Evolutionary conservation across 2,113 vertebrate species (phyloP).

Genomic region (Bos indicus): DNA sequence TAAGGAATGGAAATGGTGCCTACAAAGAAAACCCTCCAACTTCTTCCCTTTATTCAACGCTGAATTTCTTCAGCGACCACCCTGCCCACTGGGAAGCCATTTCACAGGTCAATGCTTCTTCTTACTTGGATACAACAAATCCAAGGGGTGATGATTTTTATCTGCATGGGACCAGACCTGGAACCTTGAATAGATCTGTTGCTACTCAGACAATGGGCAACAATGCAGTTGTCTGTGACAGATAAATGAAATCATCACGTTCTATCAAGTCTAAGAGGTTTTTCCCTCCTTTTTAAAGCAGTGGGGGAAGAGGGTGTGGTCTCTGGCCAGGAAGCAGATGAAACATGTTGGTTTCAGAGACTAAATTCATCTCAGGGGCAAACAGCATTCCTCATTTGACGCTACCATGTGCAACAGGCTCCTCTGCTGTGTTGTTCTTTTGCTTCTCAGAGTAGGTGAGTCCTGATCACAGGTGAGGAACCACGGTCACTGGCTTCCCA

Average conservation of each 20-base stretch:
- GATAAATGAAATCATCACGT: not conserved
- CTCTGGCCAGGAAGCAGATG: not conserved
- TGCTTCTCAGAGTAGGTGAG: not conserved
- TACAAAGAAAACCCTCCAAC: not conserved
- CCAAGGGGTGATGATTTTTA: not conserved
- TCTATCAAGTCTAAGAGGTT: not conserved
- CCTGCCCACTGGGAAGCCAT: not conserved
- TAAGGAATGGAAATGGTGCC: not conserved
- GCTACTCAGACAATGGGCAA: not conserved
- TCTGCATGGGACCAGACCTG: not conserved
- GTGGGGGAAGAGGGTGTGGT: not conserved
- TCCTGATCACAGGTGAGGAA: not conserved
- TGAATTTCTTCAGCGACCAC: not conserved
- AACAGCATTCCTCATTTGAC: fast-evolving
- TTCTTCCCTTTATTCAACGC: not conserved
- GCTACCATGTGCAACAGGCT: not conserved
- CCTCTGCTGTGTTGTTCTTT: not conserved
- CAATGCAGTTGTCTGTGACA: not conserved
- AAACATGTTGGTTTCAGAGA: not conserved
- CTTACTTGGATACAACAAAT: too few species aligned
- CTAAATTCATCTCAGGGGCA: not conserved
- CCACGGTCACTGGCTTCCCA: not conserved
- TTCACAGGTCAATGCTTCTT: not conserved
- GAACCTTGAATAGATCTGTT: not conserved
- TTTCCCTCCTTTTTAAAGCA: not conserved